phyloP scores from a whole-genome alignment of 37 sponge, comb jelly and placozoan species.

The Halisarca cf. caerulea region DNA sequence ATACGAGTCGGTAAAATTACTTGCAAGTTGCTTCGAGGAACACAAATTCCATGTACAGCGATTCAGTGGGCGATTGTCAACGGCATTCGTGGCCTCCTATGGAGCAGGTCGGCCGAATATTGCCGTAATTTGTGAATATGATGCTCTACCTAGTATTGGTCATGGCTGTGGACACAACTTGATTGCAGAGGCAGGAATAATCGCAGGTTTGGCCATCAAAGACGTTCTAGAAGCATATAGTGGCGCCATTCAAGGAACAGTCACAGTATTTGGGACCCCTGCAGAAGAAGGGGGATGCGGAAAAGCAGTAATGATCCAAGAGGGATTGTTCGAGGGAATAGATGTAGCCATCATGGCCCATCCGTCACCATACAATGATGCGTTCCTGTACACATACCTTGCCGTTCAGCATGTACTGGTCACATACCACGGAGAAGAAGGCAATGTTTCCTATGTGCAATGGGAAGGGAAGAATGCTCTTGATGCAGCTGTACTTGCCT shows the following conservation, averaged over 20 bases:
- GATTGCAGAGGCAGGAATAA: slow-evolving; percentile 90
- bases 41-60: slow-evolving; percentile 76
- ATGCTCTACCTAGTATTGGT: slow-evolving; percentile 91
- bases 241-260: slow-evolving; percentile 27
- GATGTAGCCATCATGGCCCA: slow-evolving; percentile 95
- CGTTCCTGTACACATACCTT: slow-evolving; percentile 30
- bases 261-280: slow-evolving; percentile 89
- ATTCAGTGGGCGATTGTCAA: slow-evolving; percentile 51
- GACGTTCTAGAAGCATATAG: slow-evolving; percentile 62
- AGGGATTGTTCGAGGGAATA: slow-evolving; percentile 68
- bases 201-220: slow-evolving; percentile 84
- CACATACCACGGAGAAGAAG: slow-evolving; percentile 17
- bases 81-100: slow-evolving; percentile 84
- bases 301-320: slow-evolving; percentile 71
- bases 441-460: slow-evolving; percentile 39
- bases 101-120: slow-evolving; percentile 66
- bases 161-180: slow-evolving; percentile 97
- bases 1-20: slow-evolving; percentile 59
- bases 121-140: slow-evolving; percentile 89
- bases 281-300: slow-evolving; percentile 92
- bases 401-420: slow-evolving; percentile 41
- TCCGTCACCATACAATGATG: slow-evolving; percentile 36
- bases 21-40: slow-evolving; percentile 65
- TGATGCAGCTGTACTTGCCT: slow-evolving; percentile 91
- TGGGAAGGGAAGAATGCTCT: slow-evolving; percentile 89